These are phyloP conservation scores for Acanthopleura granulata DNA, from an alignment of 2,888 invertebrate species.

Conservation along the genomic window DNA sequence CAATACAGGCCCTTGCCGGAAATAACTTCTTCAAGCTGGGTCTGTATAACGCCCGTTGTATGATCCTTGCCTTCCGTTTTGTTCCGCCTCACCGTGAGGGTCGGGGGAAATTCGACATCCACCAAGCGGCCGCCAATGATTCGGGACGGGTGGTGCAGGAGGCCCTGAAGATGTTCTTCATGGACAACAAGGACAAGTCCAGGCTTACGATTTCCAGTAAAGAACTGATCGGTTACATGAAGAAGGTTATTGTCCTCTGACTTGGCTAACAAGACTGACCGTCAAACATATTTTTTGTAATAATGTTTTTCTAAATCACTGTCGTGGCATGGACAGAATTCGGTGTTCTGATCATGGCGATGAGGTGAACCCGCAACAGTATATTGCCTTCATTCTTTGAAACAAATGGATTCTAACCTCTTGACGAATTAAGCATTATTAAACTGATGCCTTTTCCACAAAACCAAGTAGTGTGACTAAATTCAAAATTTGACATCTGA, in stretches of 20 bases:
- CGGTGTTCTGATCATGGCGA: no score
- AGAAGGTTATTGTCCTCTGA: constrained; percentile 30
- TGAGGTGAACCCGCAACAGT: no score
- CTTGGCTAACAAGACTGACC: no score
- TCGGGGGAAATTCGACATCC: background rate
- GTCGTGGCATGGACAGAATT: no score
- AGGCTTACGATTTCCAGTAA: constrained; percentile 32
- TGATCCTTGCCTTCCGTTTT: constrained; percentile 54
- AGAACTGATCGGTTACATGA: constrained; percentile 36
- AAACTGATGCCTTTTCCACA: no score
- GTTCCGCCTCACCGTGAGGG: constrained; percentile 24
- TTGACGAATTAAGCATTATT: no score
- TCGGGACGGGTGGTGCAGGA: constrained; percentile 43
- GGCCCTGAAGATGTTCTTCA: constrained; percentile 45
- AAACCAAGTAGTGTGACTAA: no score
- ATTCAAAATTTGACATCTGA: no score
- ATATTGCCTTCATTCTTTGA: no score
- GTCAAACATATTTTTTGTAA: no score
- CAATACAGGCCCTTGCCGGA: constrained; percentile 44
- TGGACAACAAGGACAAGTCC: constrained; percentile 27
- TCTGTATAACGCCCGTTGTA: constrained; percentile 46
- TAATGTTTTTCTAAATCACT: no score
- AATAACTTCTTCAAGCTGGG: constrained; percentile 51
- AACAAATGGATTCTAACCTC: no score
- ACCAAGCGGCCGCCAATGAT: constrained; percentile 47